phyloP scores from a whole-genome alignment of 2,797 vertebrate genomes.

The Rhynchotus rufescens region DNA sequence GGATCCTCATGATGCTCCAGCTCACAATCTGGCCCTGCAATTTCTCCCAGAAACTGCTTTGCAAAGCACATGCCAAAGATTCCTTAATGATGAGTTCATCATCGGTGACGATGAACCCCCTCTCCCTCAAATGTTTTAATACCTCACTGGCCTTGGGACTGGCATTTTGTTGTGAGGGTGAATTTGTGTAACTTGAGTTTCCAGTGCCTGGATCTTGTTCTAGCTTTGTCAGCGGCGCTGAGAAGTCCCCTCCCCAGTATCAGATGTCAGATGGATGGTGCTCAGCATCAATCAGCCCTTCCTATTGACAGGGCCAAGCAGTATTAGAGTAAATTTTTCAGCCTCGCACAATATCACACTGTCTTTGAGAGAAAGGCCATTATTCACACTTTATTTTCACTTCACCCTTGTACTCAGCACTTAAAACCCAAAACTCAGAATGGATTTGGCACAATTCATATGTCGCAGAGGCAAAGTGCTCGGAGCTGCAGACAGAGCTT shows the following conservation, averaged over 20 bases:
- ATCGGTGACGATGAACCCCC: neutral
- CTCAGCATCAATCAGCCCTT: constrained; percentile 59
- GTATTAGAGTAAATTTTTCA: constrained; percentile 42
- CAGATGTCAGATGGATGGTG: constrained; percentile 49
- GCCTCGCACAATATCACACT: constrained; percentile 16
- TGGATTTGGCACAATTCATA: constrained; percentile 67
- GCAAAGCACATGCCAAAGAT: neutral
- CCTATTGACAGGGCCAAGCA: constrained; percentile 4
- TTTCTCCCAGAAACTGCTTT: neutral
- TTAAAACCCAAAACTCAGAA: constrained; percentile 64
- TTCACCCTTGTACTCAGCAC: constrained; percentile 45
- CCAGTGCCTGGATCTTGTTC: neutral
- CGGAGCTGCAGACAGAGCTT: constrained; percentile 56
- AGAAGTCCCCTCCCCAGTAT: neutral
- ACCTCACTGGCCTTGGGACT: neutral
- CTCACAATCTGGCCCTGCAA: neutral
- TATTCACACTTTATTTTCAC: constrained; percentile 72
- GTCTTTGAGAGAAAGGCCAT: constrained; percentile 56
- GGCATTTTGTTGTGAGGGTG: neutral
- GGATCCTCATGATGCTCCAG: neutral
- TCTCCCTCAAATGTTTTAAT: neutral
- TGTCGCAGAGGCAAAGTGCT: constrained; percentile 64
- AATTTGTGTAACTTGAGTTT: constrained; percentile 31
- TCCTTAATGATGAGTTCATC: neutral
- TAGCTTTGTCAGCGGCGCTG: constrained; percentile 27